Conservation (phyloP, 2,113 vertebrate species). For the Phalacrocorax brasilianus region DNA sequence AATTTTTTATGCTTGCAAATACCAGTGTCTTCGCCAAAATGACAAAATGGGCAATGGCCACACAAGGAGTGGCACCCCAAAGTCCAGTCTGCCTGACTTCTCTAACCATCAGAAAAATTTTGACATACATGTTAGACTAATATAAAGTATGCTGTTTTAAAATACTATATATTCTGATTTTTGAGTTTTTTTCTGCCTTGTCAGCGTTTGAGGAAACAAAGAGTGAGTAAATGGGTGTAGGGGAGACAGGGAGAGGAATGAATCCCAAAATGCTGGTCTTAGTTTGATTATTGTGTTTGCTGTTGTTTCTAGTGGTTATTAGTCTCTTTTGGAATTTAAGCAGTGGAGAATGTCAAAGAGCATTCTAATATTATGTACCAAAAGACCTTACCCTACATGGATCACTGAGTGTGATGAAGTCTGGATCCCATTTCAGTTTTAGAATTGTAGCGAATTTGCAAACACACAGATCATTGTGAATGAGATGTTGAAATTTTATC, state of each 20-base stretch:
- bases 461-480: no score
- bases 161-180: neutral
- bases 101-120: neutral
- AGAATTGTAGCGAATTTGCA: no score
- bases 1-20: neutral
- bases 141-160: neutral
- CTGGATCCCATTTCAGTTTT: no score
- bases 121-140: neutral
- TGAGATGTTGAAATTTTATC: no score
- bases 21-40: neutral
- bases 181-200: neutral
- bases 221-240: rapidly evolving
- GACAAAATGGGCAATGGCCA: neutral
- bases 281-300: conserved; percentile 45
- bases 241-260: neutral
- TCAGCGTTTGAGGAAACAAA: neutral
- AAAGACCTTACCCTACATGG: rapidly evolving
- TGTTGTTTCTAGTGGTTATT: neutral
- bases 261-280: neutral
- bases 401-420: no score
- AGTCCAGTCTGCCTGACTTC: neutral
- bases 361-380: conserved; percentile 17
- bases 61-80: neutral
- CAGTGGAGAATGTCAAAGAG: conserved; percentile 27
- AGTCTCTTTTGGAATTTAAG: conserved; percentile 35